Evolutionary conservation across 2,113 vertebrate species (phyloP), one percentile per base, ranked within the genome.

Genomic region (Sarotherodon lohbergeri): DNA sequence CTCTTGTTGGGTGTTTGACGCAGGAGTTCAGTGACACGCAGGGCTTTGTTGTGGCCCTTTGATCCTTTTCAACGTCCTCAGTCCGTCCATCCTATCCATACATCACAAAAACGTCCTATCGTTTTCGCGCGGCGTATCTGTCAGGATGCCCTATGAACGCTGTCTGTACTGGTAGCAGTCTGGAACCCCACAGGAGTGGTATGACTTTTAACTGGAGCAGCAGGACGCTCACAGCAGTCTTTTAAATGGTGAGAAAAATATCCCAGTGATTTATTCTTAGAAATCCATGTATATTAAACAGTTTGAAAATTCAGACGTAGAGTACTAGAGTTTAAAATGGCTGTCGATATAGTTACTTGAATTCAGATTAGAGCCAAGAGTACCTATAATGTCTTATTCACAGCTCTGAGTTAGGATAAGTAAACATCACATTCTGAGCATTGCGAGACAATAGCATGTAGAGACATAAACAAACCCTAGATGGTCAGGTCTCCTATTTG

Each of bases 1-100:
- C 79, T 81, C 89, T 79, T 80, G 78, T 89, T 85, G 89, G 88
- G 86, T 90, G 85, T 95, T 88, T 92, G 90, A 91, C 29, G 56
- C 87, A 90, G 88, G 88, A 87, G 90, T 93, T 90, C 84, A 89
- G 88, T 79, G 91, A 88, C 90, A 59, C 16, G 4, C 73, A 4
- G 34, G 29, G 84, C 89, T 92, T 91, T 86, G 82, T 91, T 89
- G 76, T 83, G 36, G 85, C 88, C 88, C 89, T 87, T 89, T 93
- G 82, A 93, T 85, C 84, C 61, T 86, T 86, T 80, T 85, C 52
- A 61, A 7, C 36, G 7, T 90, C 80, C 59, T 85, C 39, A 10
- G 66, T 82, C 68, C 11, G n/a, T 68, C 54, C 29, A 24, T n/a
- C 84, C 50, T 56, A 34, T 88, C 80, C 59, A 50, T 84, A 80